Evolutionary conservation across 2,888 invertebrate genomes (phyloP).

Genomic region (Nephrotoma guestfalica): DNA sequence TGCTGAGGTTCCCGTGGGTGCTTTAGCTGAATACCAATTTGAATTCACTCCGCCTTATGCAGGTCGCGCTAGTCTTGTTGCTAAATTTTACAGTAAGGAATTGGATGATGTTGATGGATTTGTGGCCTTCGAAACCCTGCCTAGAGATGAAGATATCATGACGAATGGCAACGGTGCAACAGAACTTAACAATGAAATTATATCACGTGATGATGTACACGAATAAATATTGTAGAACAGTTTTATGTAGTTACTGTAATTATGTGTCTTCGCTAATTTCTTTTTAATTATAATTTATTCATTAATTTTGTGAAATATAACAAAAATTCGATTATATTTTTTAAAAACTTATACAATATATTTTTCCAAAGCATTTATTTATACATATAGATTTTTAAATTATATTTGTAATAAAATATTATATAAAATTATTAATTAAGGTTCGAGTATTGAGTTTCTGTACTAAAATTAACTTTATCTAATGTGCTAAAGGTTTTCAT

Average conservation of each 20-base stretch:
- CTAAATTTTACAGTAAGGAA: constrained; percentile 77
- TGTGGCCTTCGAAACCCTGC: constrained; percentile 54
- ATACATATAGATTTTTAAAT: not conserved
- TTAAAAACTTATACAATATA: not conserved
- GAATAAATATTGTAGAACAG: not conserved
- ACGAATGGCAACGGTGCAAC: constrained; percentile 19
- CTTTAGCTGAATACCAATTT: constrained; percentile 55
- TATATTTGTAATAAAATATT: not conserved
- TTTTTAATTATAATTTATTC: not conserved
- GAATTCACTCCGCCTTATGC: constrained; percentile 61
- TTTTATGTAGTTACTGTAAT: not conserved
- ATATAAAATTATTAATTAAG: not conserved
- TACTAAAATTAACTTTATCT: not conserved
- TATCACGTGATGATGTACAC: constrained; percentile 25
- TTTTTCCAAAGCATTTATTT: not conserved
- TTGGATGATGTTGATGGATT: constrained; percentile 83
- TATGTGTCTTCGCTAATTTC: not conserved
- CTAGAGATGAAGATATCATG: constrained; percentile 26
- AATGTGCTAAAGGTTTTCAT: not conserved
- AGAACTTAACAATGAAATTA: constrained; percentile 19
- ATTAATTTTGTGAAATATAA: not conserved
- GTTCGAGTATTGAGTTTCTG: not conserved
- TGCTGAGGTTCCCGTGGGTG: constrained; percentile 40
- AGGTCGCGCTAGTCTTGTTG: constrained; percentile 70
- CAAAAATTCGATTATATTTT: not conserved